These are phyloP conservation scores for Siniperca undulata DNA, from an alignment of 2,797 vertebrate genomes.

Conservation along the genomic window DNA sequence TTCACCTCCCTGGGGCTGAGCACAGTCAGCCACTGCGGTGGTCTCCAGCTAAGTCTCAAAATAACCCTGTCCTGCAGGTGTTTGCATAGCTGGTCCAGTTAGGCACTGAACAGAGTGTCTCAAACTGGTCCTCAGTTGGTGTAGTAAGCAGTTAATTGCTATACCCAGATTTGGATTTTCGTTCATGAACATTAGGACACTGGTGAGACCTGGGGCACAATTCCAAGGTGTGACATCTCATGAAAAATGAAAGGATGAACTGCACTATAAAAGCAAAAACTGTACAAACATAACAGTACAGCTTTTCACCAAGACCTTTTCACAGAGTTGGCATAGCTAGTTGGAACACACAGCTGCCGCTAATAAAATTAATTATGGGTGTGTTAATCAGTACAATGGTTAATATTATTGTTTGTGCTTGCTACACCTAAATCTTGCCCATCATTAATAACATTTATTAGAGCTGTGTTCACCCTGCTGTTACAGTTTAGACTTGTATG, in stretches of 20 bases:
- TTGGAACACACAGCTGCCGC: background rate
- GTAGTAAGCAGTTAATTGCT: background rate
- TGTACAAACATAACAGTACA: background rate
- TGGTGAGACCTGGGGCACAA: background rate
- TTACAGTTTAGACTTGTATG: background rate
- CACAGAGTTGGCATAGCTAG: background rate
- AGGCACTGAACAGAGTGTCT: background rate
- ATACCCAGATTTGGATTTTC: background rate
- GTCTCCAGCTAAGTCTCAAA: background rate
- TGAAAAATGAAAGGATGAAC: background rate
- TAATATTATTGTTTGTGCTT: background rate
- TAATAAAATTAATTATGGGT: background rate
- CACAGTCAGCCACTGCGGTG: background rate
- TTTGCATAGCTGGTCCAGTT: constrained; percentile 24
- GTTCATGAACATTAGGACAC: background rate
- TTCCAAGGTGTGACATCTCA: background rate
- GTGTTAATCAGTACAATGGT: background rate
- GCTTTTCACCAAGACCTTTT: background rate
- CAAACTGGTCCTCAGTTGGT: too few relatives aligned
- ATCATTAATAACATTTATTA: background rate
- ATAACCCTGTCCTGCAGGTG: constrained; percentile 26
- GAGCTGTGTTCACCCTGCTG: background rate
- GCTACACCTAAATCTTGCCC: background rate
- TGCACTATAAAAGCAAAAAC: background rate
- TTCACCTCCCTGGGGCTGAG: background rate